phyloP scores from a whole-genome alignment of 1,140 invertebrate species.

The Halesus radiatus region DNA sequence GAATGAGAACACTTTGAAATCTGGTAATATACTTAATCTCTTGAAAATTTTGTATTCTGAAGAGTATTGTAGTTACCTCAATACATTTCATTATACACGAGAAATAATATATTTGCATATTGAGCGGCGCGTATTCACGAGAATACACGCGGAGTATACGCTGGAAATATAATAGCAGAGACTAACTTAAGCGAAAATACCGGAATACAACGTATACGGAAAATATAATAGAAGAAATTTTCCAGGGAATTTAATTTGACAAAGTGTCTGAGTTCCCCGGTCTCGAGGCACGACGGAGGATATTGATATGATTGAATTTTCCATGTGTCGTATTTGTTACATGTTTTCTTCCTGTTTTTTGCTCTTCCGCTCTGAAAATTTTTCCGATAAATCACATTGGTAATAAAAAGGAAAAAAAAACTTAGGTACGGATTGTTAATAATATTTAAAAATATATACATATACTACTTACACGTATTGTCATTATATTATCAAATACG shows the following conservation, averaged over 20 bases:
- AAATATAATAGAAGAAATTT: conserved; percentile 43
- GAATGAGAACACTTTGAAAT: no score
- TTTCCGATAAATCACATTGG: no score
- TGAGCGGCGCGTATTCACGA: conserved; percentile 30
- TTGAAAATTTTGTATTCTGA: not conserved
- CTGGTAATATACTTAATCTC: not conserved
- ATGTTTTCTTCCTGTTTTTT: not conserved
- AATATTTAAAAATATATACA: no score
- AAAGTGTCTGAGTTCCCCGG: conserved; percentile 42
- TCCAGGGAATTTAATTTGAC: conserved; percentile 54
- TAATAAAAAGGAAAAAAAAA: no score
- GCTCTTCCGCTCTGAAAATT: conserved; percentile 6
- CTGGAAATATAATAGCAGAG: conserved; percentile 39
- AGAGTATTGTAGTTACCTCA: conserved; percentile 10
- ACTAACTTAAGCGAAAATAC: not conserved
- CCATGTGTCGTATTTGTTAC: not conserved
- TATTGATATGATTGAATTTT: conserved; percentile 35
- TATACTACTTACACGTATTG: no score
- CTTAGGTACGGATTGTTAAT: no score
- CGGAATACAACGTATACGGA: conserved; percentile 2
- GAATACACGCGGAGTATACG: not conserved
- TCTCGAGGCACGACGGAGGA: conserved; percentile 3
- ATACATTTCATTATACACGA: conserved; percentile 24
- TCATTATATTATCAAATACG: no score
- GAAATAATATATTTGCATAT: conserved; percentile 32